Evolutionary conservation across 2,888 invertebrate genomes (phyloP).

Genomic region (Dusona sp.): DNA sequence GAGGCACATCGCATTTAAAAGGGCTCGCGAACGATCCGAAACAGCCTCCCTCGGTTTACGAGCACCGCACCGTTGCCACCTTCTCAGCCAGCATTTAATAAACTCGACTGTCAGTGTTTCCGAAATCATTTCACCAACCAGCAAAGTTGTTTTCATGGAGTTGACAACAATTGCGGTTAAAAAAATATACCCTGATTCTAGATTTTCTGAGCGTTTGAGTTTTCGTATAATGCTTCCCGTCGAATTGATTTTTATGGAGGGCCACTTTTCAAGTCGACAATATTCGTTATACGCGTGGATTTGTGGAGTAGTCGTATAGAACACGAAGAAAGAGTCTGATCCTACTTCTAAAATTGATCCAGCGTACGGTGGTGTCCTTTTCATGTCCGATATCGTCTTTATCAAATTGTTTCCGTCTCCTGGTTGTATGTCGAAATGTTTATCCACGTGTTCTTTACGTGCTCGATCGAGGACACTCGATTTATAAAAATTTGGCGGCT

Average conservation of each 20-base stretch:
- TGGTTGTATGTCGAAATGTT: too few relatives aligned
- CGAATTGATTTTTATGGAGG: constrained; percentile 53
- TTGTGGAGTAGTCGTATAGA: neutral
- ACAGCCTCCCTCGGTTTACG: constrained; percentile 50
- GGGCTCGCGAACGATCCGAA: constrained; percentile 56
- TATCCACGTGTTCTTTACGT: constrained; percentile 21
- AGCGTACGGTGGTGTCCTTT: too few relatives aligned
- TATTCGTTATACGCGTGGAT: constrained; percentile 44
- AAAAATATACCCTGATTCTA: constrained; percentile 58
- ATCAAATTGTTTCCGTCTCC: too few relatives aligned
- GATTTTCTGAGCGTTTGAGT: constrained; percentile 31
- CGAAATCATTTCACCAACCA: constrained; percentile 65
- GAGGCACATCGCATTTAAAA: constrained; percentile 58
- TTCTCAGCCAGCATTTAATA: constrained; percentile 51
- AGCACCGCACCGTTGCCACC: constrained; percentile 54
- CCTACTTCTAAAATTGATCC: too few relatives aligned
- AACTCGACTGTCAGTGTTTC: constrained; percentile 56
- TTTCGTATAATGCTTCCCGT: constrained; percentile 59
- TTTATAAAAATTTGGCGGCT: constrained; percentile 14
- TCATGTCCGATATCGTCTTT: too few relatives aligned
- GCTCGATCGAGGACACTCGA: constrained; percentile 28
- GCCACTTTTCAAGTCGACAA: constrained; percentile 26
- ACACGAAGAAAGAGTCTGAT: too few relatives aligned
- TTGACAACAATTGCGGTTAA: constrained; percentile 59
- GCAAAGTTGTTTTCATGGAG: constrained; percentile 41